Evolutionary conservation across 2,797 vertebrate genomes (phyloP), one percentile per base, ranked within the genome.

Genomic region (Myoxocephalus aenaeus): DNA sequence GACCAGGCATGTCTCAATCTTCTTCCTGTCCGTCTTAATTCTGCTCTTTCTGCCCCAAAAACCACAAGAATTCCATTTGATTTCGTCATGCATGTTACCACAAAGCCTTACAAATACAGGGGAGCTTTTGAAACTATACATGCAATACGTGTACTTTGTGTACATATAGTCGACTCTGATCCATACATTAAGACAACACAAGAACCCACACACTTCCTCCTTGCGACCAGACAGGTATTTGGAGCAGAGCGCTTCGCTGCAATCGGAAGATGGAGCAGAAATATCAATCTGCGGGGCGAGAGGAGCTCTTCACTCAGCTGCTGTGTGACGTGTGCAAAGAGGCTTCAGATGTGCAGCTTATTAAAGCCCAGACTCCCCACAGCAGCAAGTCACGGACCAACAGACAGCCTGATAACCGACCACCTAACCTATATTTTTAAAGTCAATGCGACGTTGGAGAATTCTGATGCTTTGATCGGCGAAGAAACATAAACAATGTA

Each of bases 321-420:
- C 46, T 65, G 56, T 13, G 34, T 77, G 53, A 22, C 62, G 68
- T 34, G 70, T 25, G 62, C 42, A 44, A 44, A 9, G 36, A 44
- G 25, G 15, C 54, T 53, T 83, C 61, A 67, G 74, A 83, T 67
- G 71, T 70, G 46, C 12, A 53, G 57, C 54, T 79, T 75, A 77
- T 74, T 80, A 75, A 53, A 85, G 70, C 71, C 40, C 7, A 65
- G 66, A 61, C 44, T 70, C 65, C 32, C 57, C 40, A 70, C 65
- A 79, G 73, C 44, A 63, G 32, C 56, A 3, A 11, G 34, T 53
- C 64, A 48, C 18, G 22, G 22, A 75, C 29, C 62, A 70, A 25
- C 2, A 50, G 65, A 44, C 54, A 5, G 18, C 22, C 40, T 32
- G 34, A 51, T 27, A n/a, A 36, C 40, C 13, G 50, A 63, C 44